These are phyloP conservation scores for Marisa cornuarietis DNA, from an alignment of 1,140 invertebrate species.

Conservation along the genomic window DNA sequence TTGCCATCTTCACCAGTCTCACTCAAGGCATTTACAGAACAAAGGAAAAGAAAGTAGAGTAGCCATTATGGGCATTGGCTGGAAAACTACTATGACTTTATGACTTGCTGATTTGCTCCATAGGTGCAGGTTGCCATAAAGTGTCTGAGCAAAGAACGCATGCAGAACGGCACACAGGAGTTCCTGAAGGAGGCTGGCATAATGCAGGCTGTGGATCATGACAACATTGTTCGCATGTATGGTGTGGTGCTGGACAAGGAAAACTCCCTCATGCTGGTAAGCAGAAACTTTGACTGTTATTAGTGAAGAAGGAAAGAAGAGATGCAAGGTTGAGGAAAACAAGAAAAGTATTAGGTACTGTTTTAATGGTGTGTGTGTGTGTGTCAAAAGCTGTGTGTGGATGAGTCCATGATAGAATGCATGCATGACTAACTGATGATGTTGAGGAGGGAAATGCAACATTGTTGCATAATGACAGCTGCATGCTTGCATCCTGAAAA, in stretches of 20 bases:
- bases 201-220: conserved; percentile 97
- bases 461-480: no score
- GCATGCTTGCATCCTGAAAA: no score
- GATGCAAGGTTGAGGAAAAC: no score
- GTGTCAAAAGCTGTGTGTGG: not conserved
- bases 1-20: no score
- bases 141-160: conserved; percentile 89
- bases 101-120: conserved; percentile 20
- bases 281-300: not conserved
- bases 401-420: not conserved
- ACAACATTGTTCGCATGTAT: conserved; percentile 95
- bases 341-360: no score
- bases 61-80: not conserved
- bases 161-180: conserved; percentile 95
- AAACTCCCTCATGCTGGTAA: conserved; percentile 89
- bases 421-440: not conserved
- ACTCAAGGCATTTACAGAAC: not conserved
- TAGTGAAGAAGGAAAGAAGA: no score
- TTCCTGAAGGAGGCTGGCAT: conserved; percentile 98
- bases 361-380: no score
- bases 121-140: conserved; percentile 97
- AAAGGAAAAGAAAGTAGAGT: not conserved
- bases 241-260: conserved; percentile 94
- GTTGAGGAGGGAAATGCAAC: no score
- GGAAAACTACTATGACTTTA: no score